phyloP scores from a whole-genome alignment of 1,140 invertebrate species.

The Ditylenchus dipsaci region DNA sequence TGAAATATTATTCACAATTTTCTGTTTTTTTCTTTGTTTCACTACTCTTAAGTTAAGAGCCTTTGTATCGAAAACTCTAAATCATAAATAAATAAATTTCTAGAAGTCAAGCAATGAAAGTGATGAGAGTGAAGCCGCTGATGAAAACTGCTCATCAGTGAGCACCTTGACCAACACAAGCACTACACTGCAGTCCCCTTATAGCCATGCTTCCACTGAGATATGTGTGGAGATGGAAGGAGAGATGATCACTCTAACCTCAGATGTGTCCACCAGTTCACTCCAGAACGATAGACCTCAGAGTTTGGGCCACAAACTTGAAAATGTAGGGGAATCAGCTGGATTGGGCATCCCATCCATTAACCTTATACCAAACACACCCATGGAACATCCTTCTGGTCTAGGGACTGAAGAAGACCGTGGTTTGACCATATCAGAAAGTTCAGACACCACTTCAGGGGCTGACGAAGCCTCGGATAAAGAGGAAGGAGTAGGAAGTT shows the following conservation, averaged over 20 bases:
- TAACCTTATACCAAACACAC: conserved; percentile 56
- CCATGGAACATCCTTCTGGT: conserved; percentile 39
- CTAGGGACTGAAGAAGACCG: conserved; percentile 21
- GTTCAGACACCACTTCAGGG: conserved; percentile 49
- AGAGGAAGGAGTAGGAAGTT: conserved; percentile 35
- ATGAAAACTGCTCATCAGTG: background rate
- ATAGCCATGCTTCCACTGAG: conserved; percentile 9
- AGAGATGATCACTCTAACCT: background rate
- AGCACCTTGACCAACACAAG: background rate
- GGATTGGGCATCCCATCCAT: conserved; percentile 47
- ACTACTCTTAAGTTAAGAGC: too few species aligned
- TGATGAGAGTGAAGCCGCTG: conserved; percentile 39
- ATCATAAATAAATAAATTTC: too few species aligned
- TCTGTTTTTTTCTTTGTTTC: too few species aligned
- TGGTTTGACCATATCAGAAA: conserved; percentile 21
- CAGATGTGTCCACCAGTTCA: too few species aligned
- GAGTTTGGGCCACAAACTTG: background rate
- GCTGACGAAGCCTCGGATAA: conserved; percentile 51
- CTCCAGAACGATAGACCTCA: background rate
- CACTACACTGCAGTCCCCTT: background rate
- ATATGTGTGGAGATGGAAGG: conserved; percentile 40
- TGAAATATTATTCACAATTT: too few species aligned
- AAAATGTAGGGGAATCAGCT: background rate
- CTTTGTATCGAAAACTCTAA: too few species aligned
- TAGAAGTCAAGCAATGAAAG: conserved; percentile 49